phyloP scores from a whole-genome alignment of 2,113 vertebrate genomes.

The Telmatochromis brachygnathus region DNA sequence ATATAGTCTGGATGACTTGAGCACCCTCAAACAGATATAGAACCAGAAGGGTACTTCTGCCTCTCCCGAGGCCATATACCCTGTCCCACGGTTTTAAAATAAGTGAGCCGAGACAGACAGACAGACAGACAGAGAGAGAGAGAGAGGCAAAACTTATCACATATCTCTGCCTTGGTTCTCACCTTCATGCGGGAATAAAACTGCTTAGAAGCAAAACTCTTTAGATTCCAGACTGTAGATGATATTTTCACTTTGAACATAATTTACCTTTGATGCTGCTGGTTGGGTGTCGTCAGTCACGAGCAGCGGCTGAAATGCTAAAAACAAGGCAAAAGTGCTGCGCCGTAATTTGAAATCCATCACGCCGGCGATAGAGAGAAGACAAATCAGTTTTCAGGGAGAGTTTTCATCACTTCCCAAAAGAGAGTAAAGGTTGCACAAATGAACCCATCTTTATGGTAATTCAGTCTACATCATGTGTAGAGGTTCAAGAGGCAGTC shows the following conservation, averaged over 20 bases:
- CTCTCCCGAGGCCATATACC: background rate
- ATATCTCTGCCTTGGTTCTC: background rate
- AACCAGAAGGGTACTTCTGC: background rate
- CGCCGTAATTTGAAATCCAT: background rate
- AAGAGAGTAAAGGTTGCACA: background rate
- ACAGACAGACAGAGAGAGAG: background rate
- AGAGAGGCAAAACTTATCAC: background rate
- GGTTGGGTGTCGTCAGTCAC: conserved; percentile 13
- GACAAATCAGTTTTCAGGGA: conserved; percentile 17
- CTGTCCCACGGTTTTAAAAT: background rate
- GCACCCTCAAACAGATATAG: background rate
- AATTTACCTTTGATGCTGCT: conserved; percentile 29
- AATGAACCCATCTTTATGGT: background rate
- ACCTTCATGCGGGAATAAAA: background rate
- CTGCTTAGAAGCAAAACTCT: background rate
- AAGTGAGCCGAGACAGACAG: background rate
- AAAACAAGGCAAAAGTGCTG: conserved; percentile 14
- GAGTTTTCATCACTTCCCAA: background rate
- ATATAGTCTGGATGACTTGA: background rate
- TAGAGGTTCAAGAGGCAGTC: background rate
- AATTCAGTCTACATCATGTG: background rate
- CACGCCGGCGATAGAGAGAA: background rate
- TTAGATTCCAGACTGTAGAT: conserved; percentile 11
- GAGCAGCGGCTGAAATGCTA: background rate
- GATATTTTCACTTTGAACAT: conserved; percentile 29